phyloP scores from a whole-genome alignment of 2,888 invertebrate species.

The Eremobia ochroleuca region DNA sequence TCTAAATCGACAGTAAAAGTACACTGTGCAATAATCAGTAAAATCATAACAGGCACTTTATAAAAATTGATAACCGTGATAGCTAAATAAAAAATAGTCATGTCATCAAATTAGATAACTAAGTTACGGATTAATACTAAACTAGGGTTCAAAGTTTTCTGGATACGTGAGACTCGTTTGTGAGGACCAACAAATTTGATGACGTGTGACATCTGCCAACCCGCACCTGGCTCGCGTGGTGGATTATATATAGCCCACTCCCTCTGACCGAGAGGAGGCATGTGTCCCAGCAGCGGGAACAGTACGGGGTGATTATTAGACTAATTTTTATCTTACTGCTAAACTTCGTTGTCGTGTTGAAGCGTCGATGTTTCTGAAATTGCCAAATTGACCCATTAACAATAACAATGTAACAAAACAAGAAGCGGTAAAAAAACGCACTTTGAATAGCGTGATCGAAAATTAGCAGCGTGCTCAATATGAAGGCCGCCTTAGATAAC shows the following conservation, averaged over 20 bases:
- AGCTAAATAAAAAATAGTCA: slow-evolving; percentile 7
- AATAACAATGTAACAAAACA: slow-evolving; percentile 10
- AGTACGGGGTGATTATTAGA: not conserved
- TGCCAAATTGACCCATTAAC: slow-evolving; percentile 2
- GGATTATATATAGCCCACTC: not conserved
- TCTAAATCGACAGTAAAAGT: not conserved
- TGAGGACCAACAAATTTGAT: not conserved
- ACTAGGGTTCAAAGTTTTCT: not conserved
- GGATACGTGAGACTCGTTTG: not conserved
- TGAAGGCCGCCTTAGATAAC: slow-evolving; percentile 64
- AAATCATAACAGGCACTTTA: not conserved
- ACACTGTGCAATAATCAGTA: not conserved
- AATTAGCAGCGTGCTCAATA: slow-evolving; percentile 70
- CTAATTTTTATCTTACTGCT: not conserved
- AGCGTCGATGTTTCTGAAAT: not conserved
- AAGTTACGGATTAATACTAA: not conserved
- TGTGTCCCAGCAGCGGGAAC: not conserved
- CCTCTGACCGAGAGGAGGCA: not conserved
- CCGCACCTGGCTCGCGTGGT: not conserved
- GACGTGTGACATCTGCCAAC: not conserved
- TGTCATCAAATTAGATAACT: slow-evolving; percentile 21
- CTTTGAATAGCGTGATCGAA: slow-evolving; percentile 39
- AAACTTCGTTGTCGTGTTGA: not conserved
- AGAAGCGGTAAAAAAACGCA: slow-evolving; percentile 12
- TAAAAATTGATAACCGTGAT: not conserved